phyloP scores from a whole-genome alignment of 2,888 invertebrate genomes.

The Himalopsyche japonica region DNA sequence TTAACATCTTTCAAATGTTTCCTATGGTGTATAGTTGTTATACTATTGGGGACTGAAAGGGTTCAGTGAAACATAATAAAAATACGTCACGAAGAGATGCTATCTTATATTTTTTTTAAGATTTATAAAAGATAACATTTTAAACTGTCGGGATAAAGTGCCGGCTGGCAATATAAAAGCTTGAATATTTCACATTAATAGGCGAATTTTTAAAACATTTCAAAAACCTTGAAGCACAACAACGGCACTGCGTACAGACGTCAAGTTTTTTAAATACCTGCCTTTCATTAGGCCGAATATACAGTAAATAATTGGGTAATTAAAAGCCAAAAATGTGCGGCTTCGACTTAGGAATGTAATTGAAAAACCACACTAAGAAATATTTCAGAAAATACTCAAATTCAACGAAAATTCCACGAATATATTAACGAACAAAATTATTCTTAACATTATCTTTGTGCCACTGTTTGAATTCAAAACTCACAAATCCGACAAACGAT shows the following conservation, averaged over 20 bases:
- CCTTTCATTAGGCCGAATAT: slow-evolving; percentile 35
- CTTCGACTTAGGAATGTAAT: slow-evolving; percentile 31
- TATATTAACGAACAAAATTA: background rate
- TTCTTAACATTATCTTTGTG: background rate
- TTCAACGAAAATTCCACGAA: background rate
- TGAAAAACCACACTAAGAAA: slow-evolving; percentile 35
- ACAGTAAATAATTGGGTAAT: slow-evolving; percentile 38
- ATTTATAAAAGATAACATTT: background rate
- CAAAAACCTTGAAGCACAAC: background rate
- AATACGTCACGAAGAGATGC: background rate
- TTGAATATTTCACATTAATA: background rate
- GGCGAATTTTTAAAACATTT: background rate
- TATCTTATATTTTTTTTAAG: background rate
- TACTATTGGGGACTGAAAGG: background rate
- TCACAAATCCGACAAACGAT: background rate
- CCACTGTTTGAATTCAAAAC: background rate
- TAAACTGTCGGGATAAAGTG: background rate
- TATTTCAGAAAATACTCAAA: slow-evolving; percentile 13
- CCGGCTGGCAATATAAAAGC: background rate
- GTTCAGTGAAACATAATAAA: background rate
- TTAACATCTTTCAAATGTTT: too few species aligned
- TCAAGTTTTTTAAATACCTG: slow-evolving; percentile 23
- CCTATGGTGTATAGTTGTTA: too few species aligned
- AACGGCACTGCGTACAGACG: background rate
- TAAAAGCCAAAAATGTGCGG: slow-evolving; percentile 37